These are phyloP conservation scores for Ichneumoninae sp. DNA, from an alignment of 2,888 invertebrate species.

Conservation along the genomic window DNA sequence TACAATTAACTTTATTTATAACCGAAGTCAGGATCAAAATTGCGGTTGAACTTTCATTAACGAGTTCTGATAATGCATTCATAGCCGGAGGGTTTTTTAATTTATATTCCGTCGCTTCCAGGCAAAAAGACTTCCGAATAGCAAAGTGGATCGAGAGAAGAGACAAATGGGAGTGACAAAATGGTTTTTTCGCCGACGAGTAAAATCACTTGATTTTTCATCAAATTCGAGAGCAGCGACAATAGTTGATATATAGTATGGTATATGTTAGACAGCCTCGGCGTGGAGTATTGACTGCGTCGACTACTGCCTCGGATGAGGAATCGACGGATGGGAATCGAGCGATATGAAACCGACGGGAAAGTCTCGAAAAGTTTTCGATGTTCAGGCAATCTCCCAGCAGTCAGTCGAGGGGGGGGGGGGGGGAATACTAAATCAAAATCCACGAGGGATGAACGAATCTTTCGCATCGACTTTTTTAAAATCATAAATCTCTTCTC, in stretches of 20 bases:
- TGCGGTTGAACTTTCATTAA: neutral
- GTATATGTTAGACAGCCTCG: neutral
- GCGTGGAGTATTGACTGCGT: neutral
- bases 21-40: neutral
- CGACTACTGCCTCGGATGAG: neutral
- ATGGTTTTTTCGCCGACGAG: neutral
- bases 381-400: neutral
- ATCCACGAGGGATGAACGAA: neutral
- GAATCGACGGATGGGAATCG: neutral
- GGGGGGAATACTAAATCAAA: neutral
- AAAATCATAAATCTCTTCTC: constrained; percentile 1
- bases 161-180: neutral
- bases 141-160: neutral
- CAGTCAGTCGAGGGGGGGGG: neutral
- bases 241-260: neutral
- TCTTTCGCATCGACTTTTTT: neutral
- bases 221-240: neutral
- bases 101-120: constrained; percentile 13
- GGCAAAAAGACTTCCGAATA: neutral
- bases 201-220: neutral
- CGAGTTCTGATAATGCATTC: neutral
- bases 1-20: constrained; percentile 1
- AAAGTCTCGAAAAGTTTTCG: constrained; percentile 14
- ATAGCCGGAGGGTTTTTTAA: constrained; percentile 2
- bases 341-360: neutral